Conservation (phyloP, 2,888 invertebrate genomes). For the Rhingia campestris region DNA sequence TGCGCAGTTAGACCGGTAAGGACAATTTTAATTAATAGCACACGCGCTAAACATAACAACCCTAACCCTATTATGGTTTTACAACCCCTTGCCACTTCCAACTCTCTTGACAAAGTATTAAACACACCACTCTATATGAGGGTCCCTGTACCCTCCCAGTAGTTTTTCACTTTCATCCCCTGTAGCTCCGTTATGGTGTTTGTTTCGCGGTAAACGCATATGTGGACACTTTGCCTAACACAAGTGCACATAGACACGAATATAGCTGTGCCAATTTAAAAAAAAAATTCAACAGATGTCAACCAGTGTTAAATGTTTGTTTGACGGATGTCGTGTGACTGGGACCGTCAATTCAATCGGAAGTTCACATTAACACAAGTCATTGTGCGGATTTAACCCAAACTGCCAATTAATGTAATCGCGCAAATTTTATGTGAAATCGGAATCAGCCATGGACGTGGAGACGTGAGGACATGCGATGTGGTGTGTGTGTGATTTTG, state of each 20-base stretch:
- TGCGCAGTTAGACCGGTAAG: conserved; percentile 36
- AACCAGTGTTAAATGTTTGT: conserved; percentile 52
- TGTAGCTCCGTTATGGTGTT: neutral
- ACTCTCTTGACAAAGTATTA: conserved; percentile 25
- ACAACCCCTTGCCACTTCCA: conserved; percentile 48
- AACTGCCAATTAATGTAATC: conserved; percentile 71
- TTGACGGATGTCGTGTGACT: conserved; percentile 46
- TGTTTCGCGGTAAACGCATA: neutral
- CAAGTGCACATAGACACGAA: conserved; percentile 30
- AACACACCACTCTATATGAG: conserved; percentile 9
- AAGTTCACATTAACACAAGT: conserved; percentile 63
- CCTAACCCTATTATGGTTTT: conserved; percentile 44
- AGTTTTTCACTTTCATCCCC: conserved; percentile 54
- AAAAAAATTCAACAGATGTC: conserved; percentile 69
- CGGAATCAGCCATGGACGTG: conserved; percentile 9
- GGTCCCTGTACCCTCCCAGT: conserved; percentile 24
- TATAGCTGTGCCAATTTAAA: conserved; percentile 12
- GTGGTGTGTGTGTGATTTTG: conserved; percentile 32
- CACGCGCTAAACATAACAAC: conserved; percentile 34
- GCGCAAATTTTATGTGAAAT: conserved; percentile 52
- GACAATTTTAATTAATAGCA: conserved; percentile 62
- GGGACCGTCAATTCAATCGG: conserved; percentile 52
- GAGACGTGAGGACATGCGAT: conserved; percentile 29
- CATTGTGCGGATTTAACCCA: conserved; percentile 55
- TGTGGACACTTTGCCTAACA: neutral